These are phyloP conservation scores for Lepidochitona cinerea DNA, from an alignment of 2,888 invertebrate species.

Conservation along the genomic window DNA sequence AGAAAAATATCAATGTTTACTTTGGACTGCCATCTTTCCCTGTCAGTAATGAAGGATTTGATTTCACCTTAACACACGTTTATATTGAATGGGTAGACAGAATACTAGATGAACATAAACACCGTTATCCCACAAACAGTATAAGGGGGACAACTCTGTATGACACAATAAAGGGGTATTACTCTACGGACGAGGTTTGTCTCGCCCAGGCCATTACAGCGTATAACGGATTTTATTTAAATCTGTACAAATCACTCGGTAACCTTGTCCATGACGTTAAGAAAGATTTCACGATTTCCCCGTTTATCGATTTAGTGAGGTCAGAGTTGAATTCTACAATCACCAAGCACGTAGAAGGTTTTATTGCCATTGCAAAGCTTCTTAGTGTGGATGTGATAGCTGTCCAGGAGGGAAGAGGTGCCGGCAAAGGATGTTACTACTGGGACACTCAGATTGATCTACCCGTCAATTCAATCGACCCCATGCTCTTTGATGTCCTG, in stretches of 20 bases:
- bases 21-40: slow-evolving; percentile 51
- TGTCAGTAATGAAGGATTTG: not conserved
- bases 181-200: slow-evolving; percentile 31
- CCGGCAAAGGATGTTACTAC: slow-evolving; percentile 47
- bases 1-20: slow-evolving; percentile 47
- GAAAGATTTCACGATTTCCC: slow-evolving; percentile 28
- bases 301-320: slow-evolving; percentile 31
- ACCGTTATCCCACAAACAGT: slow-evolving; percentile 28
- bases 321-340: slow-evolving; percentile 32
- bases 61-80: slow-evolving; percentile 26
- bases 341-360: slow-evolving; percentile 39
- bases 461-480: slow-evolving; percentile 34
- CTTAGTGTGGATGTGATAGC: slow-evolving; percentile 44
- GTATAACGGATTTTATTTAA: slow-evolving; percentile 7
- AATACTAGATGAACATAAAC: slow-evolving; percentile 42
- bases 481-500: slow-evolving; percentile 36
- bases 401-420: slow-evolving; percentile 55
- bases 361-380: slow-evolving; percentile 30
- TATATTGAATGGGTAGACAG: slow-evolving; percentile 41
- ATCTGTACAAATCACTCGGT: slow-evolving; percentile 25
- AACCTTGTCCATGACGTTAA: slow-evolving; percentile 13
- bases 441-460: slow-evolving; percentile 43
- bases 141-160: slow-evolving; percentile 14
- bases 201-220: slow-evolving; percentile 12
- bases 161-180: slow-evolving; percentile 36